Base-by-base conservation (phyloP, 2,113 vertebrate species). In the Ammospiza nelsoni region DNA sequence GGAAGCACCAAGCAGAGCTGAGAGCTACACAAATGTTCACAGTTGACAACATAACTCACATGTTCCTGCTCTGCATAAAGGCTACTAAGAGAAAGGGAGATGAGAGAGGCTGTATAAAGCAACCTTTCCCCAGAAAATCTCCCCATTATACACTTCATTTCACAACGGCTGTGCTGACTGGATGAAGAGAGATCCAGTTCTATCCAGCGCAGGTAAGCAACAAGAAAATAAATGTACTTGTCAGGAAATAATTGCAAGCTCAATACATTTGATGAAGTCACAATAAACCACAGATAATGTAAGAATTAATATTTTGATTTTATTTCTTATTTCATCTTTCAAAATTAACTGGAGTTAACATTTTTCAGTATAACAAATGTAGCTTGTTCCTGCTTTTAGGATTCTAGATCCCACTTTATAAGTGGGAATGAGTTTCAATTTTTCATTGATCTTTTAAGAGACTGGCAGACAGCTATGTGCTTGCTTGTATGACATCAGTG, bases 31-130 rank as follows among this genome's bases (percentile, higher is more conserved):
- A 44, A 35, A 49, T 23, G 41, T 5, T 11, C 33, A 16, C 24
- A 33, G 39, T 0, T 24, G 39, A 25, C 31, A 35, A 33, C 12
- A 5, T 14, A 86, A 46, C 24, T 55, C 43, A 43, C 65, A 55
- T 0, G 0, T 17, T 89, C 39, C 55, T 1, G 1, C 9, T 87
- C 58, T 15, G 22, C 21, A 59, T 9, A 75, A 59, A 84, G 21
- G 29, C 65, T 55, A 58, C 46, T 41, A 46, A 49, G 37, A 69
- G 44, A 81, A 82, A 73, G 21, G 29, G 41, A 92, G 12, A 37
- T 24, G 13, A 71, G 5, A 86, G 14, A 15, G 22, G 17, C 3
- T 49, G 24, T 24, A 11, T 43, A 68, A 72, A 81, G 25, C 27
- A 80, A n/a, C 9, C 19, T 37, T 77, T 46, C 11, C 27, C 12